Conservation (phyloP, 1,140 invertebrate species). For the Mylabris phalerata region DNA sequence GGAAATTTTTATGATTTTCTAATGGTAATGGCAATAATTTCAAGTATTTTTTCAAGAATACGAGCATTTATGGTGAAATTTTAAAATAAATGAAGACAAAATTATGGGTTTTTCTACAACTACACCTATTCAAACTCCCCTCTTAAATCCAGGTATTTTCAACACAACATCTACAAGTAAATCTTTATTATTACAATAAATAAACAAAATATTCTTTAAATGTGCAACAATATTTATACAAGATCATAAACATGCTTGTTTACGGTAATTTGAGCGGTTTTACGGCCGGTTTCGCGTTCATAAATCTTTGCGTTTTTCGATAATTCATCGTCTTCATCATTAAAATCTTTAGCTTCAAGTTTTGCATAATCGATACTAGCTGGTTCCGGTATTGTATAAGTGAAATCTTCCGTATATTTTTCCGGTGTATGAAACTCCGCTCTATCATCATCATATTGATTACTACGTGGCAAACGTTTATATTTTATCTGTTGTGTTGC, state of each 20-base stretch:
- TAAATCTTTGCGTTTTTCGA: slow-evolving; percentile 16
- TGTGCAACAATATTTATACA: too few relatives aligned
- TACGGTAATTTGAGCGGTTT: neutral
- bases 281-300: slow-evolving; percentile 18
- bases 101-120: neutral
- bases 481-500: slow-evolving; percentile 14
- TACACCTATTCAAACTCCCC: neutral
- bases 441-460: slow-evolving; percentile 4
- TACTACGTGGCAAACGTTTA: slow-evolving; percentile 1
- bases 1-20: slow-evolving; percentile 42
- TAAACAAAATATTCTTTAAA: too few relatives aligned
- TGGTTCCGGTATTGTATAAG: slow-evolving; percentile 20
- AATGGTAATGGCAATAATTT: neutral
- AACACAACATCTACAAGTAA: too few relatives aligned
- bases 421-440: slow-evolving; percentile 15
- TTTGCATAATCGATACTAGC: slow-evolving; percentile 7
- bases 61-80: neutral
- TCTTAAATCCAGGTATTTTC: too few relatives aligned
- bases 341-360: slow-evolving; percentile 18
- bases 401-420: slow-evolving; percentile 18
- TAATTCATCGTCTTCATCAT: slow-evolving; percentile 21
- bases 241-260: too few relatives aligned
- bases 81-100: too few relatives aligned
- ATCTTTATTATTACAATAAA: too few relatives aligned
- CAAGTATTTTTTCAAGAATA: neutral